Percentiles rank a stretch among this genome's conserved stretches.
Evolutionary conservation across 2,797 vertebrate genomes (phyloP).

Genomic region (Ibycter americanus): DNA sequence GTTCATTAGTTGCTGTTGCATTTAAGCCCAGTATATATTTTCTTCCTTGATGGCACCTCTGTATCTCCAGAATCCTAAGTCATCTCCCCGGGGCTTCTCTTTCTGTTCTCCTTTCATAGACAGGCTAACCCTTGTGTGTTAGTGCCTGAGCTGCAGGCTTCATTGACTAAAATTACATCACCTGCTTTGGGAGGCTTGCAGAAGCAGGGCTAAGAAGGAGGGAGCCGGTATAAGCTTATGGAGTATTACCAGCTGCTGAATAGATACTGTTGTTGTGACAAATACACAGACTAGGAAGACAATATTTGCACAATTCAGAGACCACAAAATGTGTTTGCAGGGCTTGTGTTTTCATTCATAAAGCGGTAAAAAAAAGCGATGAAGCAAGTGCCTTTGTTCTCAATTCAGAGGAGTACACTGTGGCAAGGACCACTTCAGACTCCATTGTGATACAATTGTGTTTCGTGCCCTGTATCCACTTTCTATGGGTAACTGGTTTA

Average conservation of each 20-base stretch:
- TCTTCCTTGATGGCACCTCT: not conserved
- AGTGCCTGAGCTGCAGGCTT: not conserved
- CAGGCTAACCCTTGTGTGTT: not conserved
- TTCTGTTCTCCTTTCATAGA: not conserved
- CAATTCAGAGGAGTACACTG: not conserved
- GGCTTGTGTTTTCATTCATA: not conserved
- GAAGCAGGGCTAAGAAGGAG: not conserved
- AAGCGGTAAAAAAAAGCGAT: not conserved
- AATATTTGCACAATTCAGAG: not conserved
- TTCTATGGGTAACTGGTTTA: not conserved
- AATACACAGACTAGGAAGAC: not conserved
- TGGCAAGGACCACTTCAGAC: not conserved
- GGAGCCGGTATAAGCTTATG: not conserved
- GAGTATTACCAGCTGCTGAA: not conserved
- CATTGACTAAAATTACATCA: constrained; percentile 4
- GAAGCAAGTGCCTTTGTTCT: constrained; percentile 7
- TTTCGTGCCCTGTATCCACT: not conserved
- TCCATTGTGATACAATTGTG: not conserved
- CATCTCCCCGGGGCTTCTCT: not conserved
- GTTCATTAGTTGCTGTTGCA: not conserved
- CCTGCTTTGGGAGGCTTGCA: not conserved
- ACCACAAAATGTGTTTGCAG: not conserved
- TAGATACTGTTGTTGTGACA: not conserved
- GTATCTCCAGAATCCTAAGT: not conserved
- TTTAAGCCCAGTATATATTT: not conserved